Evolutionary conservation across 2,797 vertebrate genomes (phyloP), one percentile per base, ranked within the genome.

Genomic region (Peromyscus nudipes): DNA sequence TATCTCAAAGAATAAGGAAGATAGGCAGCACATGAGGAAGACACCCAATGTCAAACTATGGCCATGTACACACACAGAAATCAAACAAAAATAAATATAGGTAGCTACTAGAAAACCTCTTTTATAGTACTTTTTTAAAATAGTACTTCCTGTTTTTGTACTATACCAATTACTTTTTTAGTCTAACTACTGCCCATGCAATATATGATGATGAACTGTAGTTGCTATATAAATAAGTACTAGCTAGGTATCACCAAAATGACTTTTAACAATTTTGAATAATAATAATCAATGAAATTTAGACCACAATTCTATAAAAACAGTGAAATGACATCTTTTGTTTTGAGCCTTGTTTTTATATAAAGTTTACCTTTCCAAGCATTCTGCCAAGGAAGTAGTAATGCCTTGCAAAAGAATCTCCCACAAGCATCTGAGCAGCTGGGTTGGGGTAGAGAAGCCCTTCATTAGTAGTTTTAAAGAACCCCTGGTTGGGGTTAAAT

Each of bases 371-470:
- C 99, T 99, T 99, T 97, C 99, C 99, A 3, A 99, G 99, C 98
- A 99, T 99, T 96, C 99, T 99, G 97, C 99, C 99, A 85, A 99
- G 98, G 97, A 99, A 99, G 98, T 99, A 99, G 98, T 99, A 99
- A 98, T 99, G 99, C 67, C 99, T 99, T 8, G 99, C 99, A 0
- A 99, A 99, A 3, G 99, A 99, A 82, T 99, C 99, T 64, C 99
- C 99, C 76, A 99, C 99, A 0, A 99, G 99, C 99, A 99, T 99
- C 98, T 99, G 99, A 6, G 99, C 99, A 17, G 99, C 99, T 4
- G 99, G 99, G 97, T 99, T 99, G 79, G 99, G 99, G 84, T 99
- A 99, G 83, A 99, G 99, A 95, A 99, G 99, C 11, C 99, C 99
- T 96, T 99, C 99, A 40, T 99, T 99, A 92, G 99, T 99, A 31